phyloP scores from a whole-genome alignment of 2,888 invertebrate species.

The Melanchra persicariae region DNA sequence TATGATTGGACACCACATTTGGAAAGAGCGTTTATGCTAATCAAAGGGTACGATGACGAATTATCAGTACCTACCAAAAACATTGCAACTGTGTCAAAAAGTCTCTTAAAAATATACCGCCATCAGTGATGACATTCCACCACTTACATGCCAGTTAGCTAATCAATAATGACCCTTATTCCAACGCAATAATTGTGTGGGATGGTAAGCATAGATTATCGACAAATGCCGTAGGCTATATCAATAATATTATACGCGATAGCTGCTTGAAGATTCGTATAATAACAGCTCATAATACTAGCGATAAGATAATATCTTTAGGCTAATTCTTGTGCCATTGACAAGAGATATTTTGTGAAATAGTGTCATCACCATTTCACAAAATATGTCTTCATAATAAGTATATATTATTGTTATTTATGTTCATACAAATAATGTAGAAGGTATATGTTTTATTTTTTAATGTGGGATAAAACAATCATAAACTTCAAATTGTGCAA shows the following conservation, averaged over 20 bases:
- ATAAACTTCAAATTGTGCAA: too few species aligned
- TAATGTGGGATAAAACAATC: too few species aligned
- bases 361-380: not conserved
- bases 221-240: conserved; percentile 52
- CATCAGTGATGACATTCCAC: conserved; percentile 31
- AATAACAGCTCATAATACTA: conserved; percentile 37
- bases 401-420: too few species aligned
- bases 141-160: conserved; percentile 31
- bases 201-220: conserved; percentile 57
- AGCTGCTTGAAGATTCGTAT: conserved; percentile 45
- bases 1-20: too few species aligned
- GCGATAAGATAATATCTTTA: conserved; percentile 34
- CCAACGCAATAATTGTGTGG: conserved; percentile 49
- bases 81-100: not conserved
- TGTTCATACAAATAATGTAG: too few species aligned
- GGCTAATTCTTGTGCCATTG: conserved; percentile 22
- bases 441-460: not conserved
- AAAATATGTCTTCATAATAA: too few species aligned
- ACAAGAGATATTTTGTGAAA: not conserved
- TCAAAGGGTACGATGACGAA: not conserved
- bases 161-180: conserved; percentile 57
- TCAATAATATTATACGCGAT: conserved; percentile 44
- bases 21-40: too few species aligned
- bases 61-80: not conserved
- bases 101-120: not conserved